Conservation (phyloP, 35 echinoderm and acorn worm species). For the Lytechinus variegatus region DNA sequence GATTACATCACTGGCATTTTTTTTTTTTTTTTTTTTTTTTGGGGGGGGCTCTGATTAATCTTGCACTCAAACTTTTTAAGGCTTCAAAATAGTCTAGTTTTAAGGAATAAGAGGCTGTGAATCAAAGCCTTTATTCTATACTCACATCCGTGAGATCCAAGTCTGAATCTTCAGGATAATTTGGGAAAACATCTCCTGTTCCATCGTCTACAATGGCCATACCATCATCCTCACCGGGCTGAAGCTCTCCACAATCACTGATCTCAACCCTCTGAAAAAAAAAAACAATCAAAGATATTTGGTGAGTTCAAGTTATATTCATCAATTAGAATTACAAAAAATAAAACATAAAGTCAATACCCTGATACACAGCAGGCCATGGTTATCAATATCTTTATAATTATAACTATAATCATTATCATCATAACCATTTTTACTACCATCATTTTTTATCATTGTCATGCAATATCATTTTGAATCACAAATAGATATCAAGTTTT, state of each 20-base stretch:
- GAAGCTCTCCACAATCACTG: slow-evolving; percentile 76
- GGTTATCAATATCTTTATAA: not conserved
- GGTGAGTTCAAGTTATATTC: not conserved
- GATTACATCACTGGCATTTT: no score
- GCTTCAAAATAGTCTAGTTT: no score
- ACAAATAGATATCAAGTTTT: no score
- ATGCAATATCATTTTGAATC: no score
- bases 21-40: no score
- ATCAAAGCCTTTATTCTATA: not conserved
- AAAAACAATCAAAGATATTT: not conserved
- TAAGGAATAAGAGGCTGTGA: no score
- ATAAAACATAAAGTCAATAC: not conserved
- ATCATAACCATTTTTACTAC: not conserved
- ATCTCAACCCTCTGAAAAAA: slow-evolving; percentile 35
- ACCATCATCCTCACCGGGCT: slow-evolving; percentile 63
- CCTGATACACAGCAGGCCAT: not conserved
- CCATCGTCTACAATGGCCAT: slow-evolving; percentile 70
- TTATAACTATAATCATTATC: not conserved
- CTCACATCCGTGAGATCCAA: slow-evolving; percentile 68
- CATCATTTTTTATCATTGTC: not conserved
- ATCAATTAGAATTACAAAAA: not conserved
- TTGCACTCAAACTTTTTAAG: no score
- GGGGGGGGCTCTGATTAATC: no score
- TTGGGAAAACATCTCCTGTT: slow-evolving; percentile 73
- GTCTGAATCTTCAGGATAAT: slow-evolving; percentile 79